phyloP scores from a whole-genome alignment of 2,888 invertebrate species.

The Penaeus monodon region DNA sequence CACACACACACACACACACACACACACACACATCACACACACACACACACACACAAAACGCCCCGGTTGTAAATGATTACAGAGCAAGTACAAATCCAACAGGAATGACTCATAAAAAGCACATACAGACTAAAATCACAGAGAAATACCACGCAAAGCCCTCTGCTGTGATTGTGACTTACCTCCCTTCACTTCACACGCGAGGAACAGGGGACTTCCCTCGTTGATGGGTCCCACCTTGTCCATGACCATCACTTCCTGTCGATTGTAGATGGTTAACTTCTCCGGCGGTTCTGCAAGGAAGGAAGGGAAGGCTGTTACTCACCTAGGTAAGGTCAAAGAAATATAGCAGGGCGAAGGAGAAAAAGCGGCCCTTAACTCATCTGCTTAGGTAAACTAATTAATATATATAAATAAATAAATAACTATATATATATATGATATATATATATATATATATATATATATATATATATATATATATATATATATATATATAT shows the following conservation, averaged over 20 bases:
- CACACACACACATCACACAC: not conserved
- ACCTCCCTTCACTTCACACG: constrained; percentile 57
- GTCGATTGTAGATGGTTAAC: constrained; percentile 36
- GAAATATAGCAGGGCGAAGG: not conserved
- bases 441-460: constrained; percentile 12
- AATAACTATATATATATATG: not conserved
- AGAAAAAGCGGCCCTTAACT: not conserved
- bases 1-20: not conserved
- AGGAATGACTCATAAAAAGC: no score
- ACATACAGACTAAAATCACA: no score
- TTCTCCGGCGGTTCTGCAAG: constrained; percentile 51
- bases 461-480: not conserved
- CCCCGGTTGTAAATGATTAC: no score
- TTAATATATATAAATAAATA: not conserved
- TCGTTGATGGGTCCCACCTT: constrained; percentile 48
- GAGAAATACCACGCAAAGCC: no score
- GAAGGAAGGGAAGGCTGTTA: not conserved
- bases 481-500: not conserved
- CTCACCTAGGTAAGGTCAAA: no score
- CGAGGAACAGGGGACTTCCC: constrained; percentile 40
- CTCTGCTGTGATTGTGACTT: constrained; percentile 8
- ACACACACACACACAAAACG: not conserved
- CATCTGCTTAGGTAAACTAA: not conserved
- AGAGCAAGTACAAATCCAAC: not conserved
- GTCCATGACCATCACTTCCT: constrained; percentile 19